These are phyloP conservation scores for Odontocerum albicorne DNA, from an alignment of 2,888 invertebrate genomes.

Conservation along the genomic window DNA sequence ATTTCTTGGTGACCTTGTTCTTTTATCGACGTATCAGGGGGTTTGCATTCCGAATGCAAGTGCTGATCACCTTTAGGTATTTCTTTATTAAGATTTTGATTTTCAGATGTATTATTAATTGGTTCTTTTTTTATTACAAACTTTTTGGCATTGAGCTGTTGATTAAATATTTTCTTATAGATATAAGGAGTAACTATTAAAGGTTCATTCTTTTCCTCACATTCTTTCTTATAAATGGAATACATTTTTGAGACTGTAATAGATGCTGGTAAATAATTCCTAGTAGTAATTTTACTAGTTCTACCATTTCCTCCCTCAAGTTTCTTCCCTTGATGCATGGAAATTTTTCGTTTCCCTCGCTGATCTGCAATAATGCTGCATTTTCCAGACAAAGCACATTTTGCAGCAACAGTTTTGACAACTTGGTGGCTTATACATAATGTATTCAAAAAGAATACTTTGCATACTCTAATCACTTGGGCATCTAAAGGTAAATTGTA, in stretches of 20 bases:
- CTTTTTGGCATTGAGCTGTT: slow-evolving; percentile 1
- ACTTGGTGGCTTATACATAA: slow-evolving; percentile 5
- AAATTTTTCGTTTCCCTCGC: not conserved
- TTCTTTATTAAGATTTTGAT: not conserved
- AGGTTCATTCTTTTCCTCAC: not conserved
- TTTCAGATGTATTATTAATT: not conserved
- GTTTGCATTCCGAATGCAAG: not conserved
- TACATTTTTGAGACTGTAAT: not conserved
- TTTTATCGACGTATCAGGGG: not conserved
- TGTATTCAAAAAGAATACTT: slow-evolving; percentile 3
- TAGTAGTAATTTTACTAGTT: not conserved
- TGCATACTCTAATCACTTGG: slow-evolving; percentile 1
- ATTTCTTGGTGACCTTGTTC: not conserved
- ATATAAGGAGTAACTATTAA: not conserved
- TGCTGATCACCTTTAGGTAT: no score
- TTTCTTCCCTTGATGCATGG: not conserved
- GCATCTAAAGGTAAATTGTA: not conserved
- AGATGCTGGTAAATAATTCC: slow-evolving; percentile 3
- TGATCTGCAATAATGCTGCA: not conserved
- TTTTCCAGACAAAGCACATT: not conserved
- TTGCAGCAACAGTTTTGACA: slow-evolving; percentile 1
- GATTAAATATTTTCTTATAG: slow-evolving; percentile 5
- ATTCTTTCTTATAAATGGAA: not conserved
- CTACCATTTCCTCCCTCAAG: not conserved
- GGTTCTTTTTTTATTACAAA: not conserved